Conservation (phyloP, 2,888 invertebrate genomes). For the Steinernema scapterisci region DNA sequence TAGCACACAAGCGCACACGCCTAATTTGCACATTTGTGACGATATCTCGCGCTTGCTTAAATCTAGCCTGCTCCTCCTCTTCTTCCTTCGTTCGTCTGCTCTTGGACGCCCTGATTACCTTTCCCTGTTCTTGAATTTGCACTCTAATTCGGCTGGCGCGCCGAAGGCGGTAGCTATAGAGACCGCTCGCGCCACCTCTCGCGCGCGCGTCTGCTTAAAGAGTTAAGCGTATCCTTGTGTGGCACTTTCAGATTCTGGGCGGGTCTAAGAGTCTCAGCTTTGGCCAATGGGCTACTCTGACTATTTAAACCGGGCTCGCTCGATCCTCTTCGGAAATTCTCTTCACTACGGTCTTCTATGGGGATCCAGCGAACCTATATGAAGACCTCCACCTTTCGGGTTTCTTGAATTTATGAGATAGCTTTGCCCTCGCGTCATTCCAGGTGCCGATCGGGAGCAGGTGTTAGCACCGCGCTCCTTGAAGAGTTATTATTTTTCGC, state of each 20-base stretch:
- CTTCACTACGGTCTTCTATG: too few relatives aligned
- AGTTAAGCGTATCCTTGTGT: constrained; percentile 5
- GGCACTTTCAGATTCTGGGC: neutral
- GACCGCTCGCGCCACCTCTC: constrained; percentile 11
- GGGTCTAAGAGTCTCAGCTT: neutral
- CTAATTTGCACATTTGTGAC: too few relatives aligned
- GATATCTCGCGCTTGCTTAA: too few relatives aligned
- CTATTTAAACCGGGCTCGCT: neutral
- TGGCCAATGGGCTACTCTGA: neutral
- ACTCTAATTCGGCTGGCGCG: neutral
- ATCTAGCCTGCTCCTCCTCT: too few relatives aligned
- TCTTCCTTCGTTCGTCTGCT: too few relatives aligned
- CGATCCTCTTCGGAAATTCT: neutral
- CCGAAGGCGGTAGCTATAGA: constrained; percentile 22
- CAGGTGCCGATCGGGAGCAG: neutral
- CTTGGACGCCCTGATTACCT: too few relatives aligned
- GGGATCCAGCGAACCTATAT: too few relatives aligned
- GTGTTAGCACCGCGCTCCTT: neutral
- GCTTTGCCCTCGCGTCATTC: neutral
- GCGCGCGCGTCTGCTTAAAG: neutral
- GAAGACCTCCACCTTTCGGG: neutral
- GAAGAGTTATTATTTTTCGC: neutral
- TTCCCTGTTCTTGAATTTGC: neutral
- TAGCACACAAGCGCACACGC: too few relatives aligned
- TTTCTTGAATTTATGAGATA: too few relatives aligned